Percentiles rank a stretch among this genome's conserved stretches.
These are phyloP conservation scores for Rhincodon typus DNA, from an alignment of 2,797 vertebrate genomes.

Conservation along the genomic window DNA sequence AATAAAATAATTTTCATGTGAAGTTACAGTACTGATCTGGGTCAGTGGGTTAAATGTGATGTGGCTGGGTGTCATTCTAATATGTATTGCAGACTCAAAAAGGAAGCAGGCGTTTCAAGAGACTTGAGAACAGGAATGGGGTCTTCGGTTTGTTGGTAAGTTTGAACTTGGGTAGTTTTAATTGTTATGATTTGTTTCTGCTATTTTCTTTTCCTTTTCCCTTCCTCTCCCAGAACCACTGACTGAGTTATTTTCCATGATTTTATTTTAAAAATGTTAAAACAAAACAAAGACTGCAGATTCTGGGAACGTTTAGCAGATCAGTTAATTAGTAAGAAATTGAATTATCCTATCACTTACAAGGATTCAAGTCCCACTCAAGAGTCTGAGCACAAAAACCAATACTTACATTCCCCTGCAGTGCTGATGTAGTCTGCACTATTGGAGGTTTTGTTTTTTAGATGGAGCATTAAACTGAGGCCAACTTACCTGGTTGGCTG, in stretches of 20 bases:
- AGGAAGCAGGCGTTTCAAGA: slow-evolving; percentile 78
- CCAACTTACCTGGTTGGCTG: too few relatives aligned
- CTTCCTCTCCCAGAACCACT: neutral
- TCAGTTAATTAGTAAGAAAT: neutral
- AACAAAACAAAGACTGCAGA: neutral
- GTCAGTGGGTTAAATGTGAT: neutral
- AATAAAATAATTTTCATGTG: neutral
- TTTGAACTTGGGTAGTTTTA: slow-evolving; percentile 39
- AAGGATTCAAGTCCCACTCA: too few relatives aligned
- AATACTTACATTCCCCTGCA: too few relatives aligned
- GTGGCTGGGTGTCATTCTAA: slow-evolving; percentile 40
- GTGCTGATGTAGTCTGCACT: too few relatives aligned
- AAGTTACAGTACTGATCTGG: neutral
- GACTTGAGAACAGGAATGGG: slow-evolving; percentile 80
- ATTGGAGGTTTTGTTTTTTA: too few relatives aligned
- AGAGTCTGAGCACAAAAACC: too few relatives aligned
- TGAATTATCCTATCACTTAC: neutral
- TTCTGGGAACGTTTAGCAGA: neutral
- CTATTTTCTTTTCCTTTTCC: neutral
- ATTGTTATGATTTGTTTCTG: neutral
- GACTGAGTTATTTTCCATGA: neutral
- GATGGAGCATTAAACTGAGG: too few relatives aligned
- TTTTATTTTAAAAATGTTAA: neutral
- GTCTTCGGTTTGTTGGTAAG: slow-evolving; percentile 78
- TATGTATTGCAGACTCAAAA: slow-evolving; percentile 79